Evolutionary conservation across 2,888 invertebrate genomes (phyloP).

Genomic region (Chaitophorus viminalis): DNA sequence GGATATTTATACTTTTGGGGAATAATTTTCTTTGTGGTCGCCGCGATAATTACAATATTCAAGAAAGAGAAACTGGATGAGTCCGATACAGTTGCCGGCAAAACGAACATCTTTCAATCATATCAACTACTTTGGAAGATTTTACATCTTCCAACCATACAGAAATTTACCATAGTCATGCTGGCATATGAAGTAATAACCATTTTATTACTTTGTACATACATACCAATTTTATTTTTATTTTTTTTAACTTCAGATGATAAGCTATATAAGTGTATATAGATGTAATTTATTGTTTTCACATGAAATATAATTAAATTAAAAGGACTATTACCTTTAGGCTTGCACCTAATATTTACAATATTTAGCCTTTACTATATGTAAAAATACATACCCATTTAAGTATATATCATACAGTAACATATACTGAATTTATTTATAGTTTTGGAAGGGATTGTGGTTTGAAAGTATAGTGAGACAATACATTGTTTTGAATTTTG

Average conservation of each 20-base stretch:
- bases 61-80: slow-evolving; percentile 68
- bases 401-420: no score
- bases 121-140: slow-evolving; percentile 86
- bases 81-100: slow-evolving; percentile 71
- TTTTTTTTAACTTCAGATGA: no score
- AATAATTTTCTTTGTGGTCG: slow-evolving; percentile 86
- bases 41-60: slow-evolving; percentile 73
- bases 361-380: background rate
- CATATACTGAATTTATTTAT: no score
- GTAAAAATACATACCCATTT: no score
- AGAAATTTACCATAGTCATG: slow-evolving; percentile 80
- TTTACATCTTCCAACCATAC: slow-evolving; percentile 83
- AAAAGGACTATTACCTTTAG: no score
- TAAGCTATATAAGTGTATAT: no score
- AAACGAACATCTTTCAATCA: slow-evolving; percentile 71
- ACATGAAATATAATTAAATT: no score
- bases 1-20: slow-evolving; percentile 98
- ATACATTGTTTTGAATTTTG: no score
- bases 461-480: no score
- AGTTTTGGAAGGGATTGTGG: no score
- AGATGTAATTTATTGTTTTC: no score
- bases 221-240: background rate
- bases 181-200: slow-evolving; percentile 72
- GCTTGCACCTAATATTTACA: background rate
- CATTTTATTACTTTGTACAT: background rate